Evolutionary conservation across 2,113 vertebrate genomes (phyloP), one percentile per base, ranked within the genome.

Genomic region (Hippocampus zosterae): DNA sequence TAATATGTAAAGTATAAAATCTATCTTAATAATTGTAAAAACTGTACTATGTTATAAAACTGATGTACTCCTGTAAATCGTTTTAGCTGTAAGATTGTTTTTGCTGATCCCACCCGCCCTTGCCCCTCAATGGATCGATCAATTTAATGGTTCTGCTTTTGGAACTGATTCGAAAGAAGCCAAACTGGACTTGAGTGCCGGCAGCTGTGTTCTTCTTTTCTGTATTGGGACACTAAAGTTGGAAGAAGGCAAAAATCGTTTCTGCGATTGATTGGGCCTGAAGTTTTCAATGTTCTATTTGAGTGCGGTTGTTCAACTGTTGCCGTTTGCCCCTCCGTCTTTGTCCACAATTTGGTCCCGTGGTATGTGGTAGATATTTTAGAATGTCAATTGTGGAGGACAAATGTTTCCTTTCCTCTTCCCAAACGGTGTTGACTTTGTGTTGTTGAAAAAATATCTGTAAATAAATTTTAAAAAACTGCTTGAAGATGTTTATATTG

Each of bases 11-110:
- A 89, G 85, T 90, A 91, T 76, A 88, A 86, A 84, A 82, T 91
- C 84, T 92, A 92, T 92, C 88, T 92, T 89, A 91, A 88, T 84
- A 86, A 83, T 71, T 88, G 83, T 90, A 90, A 91, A 88, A 84
- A 83, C 81, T 73, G 41, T 87, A 81, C 90, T 81, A 87, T 88
- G 90, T 90, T 91, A 86, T 92, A 88, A 75, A 84, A 84, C 73
- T 75, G 77, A 88, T 80, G 76, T 70, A 73, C 69, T 73, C 81
- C 48, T 81, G 74, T 81, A 79, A 67, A 77, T 77, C 77, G 74
- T 46, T 81, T 86, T 85, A 88, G 84, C 81, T 85, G 87, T 88
- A 83, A 88, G 86, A 85, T 81, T 89, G 83, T 91, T 88, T 77
- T 85, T 73, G 76, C 85, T 71, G 19, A 57, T 67, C 65, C 72